Conservation (phyloP, 1,140 invertebrate genomes). For the Drosophila parvula region DNA sequence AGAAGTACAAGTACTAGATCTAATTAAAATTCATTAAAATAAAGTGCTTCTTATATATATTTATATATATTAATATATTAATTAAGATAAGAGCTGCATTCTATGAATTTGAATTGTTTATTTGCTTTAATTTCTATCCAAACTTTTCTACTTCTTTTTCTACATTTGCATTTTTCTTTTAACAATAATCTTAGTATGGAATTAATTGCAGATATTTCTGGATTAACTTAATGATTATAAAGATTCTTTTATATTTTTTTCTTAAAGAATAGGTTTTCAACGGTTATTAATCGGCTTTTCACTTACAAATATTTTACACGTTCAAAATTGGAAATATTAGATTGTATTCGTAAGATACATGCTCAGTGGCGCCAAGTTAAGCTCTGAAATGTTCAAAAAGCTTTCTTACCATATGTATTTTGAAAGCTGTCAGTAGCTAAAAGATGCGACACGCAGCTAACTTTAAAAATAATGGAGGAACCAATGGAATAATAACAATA, state of each 20-base stretch:
- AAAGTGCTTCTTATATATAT: neutral
- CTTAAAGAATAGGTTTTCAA: neutral
- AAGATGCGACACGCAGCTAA: too few relatives aligned
- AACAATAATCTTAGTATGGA: too few relatives aligned
- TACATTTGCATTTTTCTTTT: too few relatives aligned
- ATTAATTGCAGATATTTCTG: neutral
- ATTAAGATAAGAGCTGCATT: too few relatives aligned
- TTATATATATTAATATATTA: neutral
- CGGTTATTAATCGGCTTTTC: neutral
- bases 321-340: neutral
- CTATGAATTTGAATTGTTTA: too few relatives aligned
- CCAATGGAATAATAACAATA: neutral
- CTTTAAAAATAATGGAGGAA: neutral
- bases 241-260: too few relatives aligned
- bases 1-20: neutral
- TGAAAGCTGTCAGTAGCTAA: neutral
- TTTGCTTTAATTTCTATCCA: too few relatives aligned
- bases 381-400: neutral
- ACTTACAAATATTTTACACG: neutral
- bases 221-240: neutral
- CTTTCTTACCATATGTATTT: neutral
- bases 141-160: too few relatives aligned
- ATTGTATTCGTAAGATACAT: neutral
- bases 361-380: neutral
- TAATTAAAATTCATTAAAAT: neutral